A percentile compares a stretch with the other conserved stretches of the same genome.
phyloP scores from a whole-genome alignment of 2,113 vertebrate genomes.

The Tachycineta bicolor region DNA sequence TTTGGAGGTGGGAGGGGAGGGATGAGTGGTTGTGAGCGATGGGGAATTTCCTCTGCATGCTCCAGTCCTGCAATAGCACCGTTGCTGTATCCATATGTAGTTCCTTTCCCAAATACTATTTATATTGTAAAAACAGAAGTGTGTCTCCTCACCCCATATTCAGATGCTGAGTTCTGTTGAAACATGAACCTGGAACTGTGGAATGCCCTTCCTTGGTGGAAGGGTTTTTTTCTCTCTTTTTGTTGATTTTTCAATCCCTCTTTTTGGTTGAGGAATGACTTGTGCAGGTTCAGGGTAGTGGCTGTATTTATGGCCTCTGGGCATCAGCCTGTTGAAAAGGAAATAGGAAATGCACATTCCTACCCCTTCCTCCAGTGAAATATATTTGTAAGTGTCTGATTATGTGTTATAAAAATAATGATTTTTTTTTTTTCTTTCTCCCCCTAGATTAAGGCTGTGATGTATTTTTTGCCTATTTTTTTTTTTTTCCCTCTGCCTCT shows the following conservation, averaged over 20 bases:
- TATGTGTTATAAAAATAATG: conserved; percentile 47
- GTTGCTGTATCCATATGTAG: conserved; percentile 11
- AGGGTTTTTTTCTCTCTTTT: not conserved
- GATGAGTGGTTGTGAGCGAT: not conserved
- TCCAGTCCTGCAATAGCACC: not conserved
- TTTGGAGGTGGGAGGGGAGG: not conserved
- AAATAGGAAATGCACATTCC: conserved; percentile 12
- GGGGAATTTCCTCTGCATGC: conserved; percentile 57
- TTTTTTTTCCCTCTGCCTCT: conserved; percentile 41
- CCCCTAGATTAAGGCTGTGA: conserved; percentile 44
- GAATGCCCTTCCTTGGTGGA: not conserved
- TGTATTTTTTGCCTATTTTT: conserved; percentile 64
- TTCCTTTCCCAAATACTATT: conserved; percentile 50
- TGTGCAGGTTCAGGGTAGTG: not conserved
- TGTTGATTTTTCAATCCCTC: not conserved
- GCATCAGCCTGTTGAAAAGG: not conserved
- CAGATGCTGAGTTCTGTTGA: conserved; percentile 7
- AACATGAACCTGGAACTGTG: conserved; percentile 38
- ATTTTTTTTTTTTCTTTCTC: not conserved
- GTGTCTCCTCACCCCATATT: not conserved
- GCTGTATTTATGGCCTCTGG: not conserved
- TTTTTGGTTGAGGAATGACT: not conserved
- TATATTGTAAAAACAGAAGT: conserved; percentile 62
- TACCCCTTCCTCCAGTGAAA: not conserved
- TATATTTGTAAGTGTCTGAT: conserved; percentile 51